Evolutionary conservation across 2,888 invertebrate species (phyloP).

Genomic region (Drosophila greeni): DNA sequence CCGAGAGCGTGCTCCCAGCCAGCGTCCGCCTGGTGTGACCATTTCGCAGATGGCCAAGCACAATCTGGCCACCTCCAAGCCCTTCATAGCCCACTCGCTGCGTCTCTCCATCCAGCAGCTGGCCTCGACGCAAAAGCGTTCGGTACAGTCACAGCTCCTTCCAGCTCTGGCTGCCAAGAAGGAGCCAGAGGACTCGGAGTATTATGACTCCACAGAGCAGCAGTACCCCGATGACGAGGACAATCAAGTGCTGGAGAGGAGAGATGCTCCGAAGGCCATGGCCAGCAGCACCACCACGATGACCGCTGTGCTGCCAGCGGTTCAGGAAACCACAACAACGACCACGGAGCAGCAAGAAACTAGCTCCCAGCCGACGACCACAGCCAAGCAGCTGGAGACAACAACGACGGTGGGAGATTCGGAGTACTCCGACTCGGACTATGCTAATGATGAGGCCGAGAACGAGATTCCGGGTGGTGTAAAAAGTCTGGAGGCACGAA

Average conservation of each 20-base stretch:
- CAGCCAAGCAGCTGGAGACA: neutral
- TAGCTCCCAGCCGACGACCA: neutral
- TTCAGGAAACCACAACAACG: conserved; percentile 31
- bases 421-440: conserved; percentile 49
- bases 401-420: conserved; percentile 1
- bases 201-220: conserved; percentile 48
- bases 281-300: conserved; percentile 18
- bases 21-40: conserved; percentile 32
- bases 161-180: neutral
- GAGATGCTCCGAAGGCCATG: neutral
- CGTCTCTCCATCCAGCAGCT: conserved; percentile 52
- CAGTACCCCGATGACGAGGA: conserved; percentile 47
- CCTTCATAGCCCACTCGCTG: conserved; percentile 52
- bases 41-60: conserved; percentile 52
- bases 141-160: neutral
- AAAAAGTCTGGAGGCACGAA: conserved; percentile 31
- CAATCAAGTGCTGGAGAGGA: conserved; percentile 14
- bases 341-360: conserved; percentile 5
- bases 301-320: conserved; percentile 33
- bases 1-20: neutral
- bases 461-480: conserved; percentile 21
- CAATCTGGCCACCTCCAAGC: conserved; percentile 54
- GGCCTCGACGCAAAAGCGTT: conserved; percentile 36
- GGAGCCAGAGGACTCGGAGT: conserved; percentile 39
- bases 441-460: conserved; percentile 51